Evolutionary conservation across 2,888 invertebrate species (phyloP).

Genomic region (Leptinotarsa peninsularis): DNA sequence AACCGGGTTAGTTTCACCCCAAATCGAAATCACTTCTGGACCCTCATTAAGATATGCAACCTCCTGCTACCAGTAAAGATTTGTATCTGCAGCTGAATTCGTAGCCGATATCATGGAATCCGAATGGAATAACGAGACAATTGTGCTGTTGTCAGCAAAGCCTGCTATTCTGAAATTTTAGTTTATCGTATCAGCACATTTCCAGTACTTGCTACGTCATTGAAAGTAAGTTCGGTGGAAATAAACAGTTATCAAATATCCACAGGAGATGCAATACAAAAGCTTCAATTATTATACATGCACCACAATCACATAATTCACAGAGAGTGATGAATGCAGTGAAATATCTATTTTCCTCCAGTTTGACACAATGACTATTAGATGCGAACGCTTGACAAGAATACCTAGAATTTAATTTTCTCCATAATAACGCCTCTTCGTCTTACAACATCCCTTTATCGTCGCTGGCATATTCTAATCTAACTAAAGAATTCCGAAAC

Average conservation of each 20-base stretch:
- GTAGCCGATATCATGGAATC: too few relatives aligned
- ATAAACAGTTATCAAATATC: neutral
- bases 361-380: constrained; percentile 9
- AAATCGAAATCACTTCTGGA: too few relatives aligned
- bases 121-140: too few relatives aligned
- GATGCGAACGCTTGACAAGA: constrained; percentile 4
- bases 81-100: too few relatives aligned
- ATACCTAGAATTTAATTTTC: constrained; percentile 18
- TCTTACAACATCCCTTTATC: neutral
- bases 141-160: too few relatives aligned
- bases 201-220: neutral
- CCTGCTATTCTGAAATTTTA: too few relatives aligned
- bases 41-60: too few relatives aligned
- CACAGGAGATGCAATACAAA: neutral
- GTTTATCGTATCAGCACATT: neutral
- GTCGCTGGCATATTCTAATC: constrained; percentile 11
- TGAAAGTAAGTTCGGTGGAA: neutral
- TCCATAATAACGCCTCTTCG: constrained; percentile 1
- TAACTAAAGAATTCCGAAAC: constrained; percentile 7
- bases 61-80: too few relatives aligned
- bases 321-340: neutral
- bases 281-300: neutral
- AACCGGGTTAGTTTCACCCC: too few relatives aligned
- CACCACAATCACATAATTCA: neutral
- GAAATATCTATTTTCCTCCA: constrained; percentile 6